Evolutionary conservation across 2,888 invertebrate species (phyloP), one percentile per base, ranked within the genome.

Genomic region (Acrobasis consociella): DNA sequence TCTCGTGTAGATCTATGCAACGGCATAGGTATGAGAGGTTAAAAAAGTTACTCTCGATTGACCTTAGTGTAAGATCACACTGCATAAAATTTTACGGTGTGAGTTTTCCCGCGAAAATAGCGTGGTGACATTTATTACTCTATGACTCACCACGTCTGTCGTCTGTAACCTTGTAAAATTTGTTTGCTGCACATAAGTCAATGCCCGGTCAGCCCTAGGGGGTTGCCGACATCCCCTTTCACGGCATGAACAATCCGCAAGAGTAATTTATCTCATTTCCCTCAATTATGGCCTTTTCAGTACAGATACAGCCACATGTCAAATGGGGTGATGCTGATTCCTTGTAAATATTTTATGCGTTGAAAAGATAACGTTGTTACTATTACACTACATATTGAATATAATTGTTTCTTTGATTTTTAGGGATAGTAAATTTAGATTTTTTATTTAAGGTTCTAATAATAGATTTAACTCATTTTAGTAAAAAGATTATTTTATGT

Each of bases 211-310:
- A 67, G 64, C 49, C 66, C 65, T 37, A 17, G 49, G 65, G 62
- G 64, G 17, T 42, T 55, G 52, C 49, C 52, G 49, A 62, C 67
- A 69, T 73, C 82, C 83, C 83, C 76, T 80, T 74, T 71, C 69
- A 63, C 65, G 68, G 64, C 66, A 72, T 75, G 76, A 82, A 85
- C 80, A 82, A 81, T 81, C 78, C 77, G 74, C 78, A 81, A 76
- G 74, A 81, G 83, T 86, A 85, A 89, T 88, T 89, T 87, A 85
- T 89, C 83, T 85, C 83, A 87, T 89, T 89, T 88, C 84, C 87
- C 81, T 84, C 87, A 86, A 88, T 88, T 87, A 89, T 79, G 78
- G 72, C 78, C 83, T 87, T 89, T 87, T 85, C 82, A 83, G 72
- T 75, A 76, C 67, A 74, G 70, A 71, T 69, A 75, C 79, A 79